Evolutionary conservation across 1,140 invertebrate genomes (phyloP).

Genomic region (Xylocopa sonorina): DNA sequence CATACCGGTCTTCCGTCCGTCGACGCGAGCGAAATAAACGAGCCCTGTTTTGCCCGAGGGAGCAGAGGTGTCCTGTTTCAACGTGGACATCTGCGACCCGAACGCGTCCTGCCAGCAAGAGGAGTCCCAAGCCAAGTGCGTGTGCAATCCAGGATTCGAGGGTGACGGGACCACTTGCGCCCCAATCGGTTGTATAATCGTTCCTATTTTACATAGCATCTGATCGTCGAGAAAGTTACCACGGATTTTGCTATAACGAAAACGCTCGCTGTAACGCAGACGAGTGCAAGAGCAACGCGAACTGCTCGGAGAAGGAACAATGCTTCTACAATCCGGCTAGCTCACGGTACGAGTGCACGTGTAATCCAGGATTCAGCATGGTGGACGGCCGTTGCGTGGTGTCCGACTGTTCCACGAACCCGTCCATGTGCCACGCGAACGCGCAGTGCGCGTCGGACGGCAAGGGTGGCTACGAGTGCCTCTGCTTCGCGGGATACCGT

Average conservation of each 20-base stretch:
- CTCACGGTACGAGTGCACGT: conserved; percentile 87
- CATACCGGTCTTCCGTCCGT: too few species aligned
- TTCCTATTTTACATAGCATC: too few species aligned
- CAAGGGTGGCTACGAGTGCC: conserved; percentile 86
- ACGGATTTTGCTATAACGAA: too few species aligned
- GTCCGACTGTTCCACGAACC: conserved; percentile 77
- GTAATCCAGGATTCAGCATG: conserved; percentile 83
- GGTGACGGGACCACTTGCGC: conserved; percentile 90
- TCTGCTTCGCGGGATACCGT: conserved; percentile 89
- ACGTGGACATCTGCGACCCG: conserved; percentile 87
- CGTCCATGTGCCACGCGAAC: conserved; percentile 84
- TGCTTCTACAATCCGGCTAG: conserved; percentile 85
- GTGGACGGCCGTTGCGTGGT: conserved; percentile 83
- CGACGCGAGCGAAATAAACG: conserved; percentile 13
- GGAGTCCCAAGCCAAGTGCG: conserved; percentile 86
- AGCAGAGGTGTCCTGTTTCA: conserved; percentile 86
- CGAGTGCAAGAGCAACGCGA: conserved; percentile 86
- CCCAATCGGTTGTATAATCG: conserved; percentile 81
- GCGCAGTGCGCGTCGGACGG: conserved; percentile 84
- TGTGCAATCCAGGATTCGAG: conserved; percentile 90
- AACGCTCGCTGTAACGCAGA: conserved; percentile 71
- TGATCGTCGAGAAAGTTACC: too few species aligned
- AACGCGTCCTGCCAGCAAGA: conserved; percentile 89
- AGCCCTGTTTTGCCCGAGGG: conserved; percentile 70
- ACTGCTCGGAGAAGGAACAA: conserved; percentile 90